Conservation (phyloP, 1,140 invertebrate species). For the Bombus pyrosoma region DNA sequence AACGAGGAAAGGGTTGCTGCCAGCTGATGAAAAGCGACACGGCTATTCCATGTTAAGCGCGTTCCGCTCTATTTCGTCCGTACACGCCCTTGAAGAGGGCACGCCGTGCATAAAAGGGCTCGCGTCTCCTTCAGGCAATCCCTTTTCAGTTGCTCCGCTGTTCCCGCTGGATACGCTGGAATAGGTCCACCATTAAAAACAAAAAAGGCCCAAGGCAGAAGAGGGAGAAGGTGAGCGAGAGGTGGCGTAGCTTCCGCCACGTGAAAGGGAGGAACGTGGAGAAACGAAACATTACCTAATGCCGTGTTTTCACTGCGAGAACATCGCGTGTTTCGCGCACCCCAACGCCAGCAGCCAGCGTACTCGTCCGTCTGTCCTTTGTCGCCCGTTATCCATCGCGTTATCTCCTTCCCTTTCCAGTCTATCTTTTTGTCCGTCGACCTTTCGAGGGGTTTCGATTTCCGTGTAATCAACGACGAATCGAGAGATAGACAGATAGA, state of each 20-base stretch:
- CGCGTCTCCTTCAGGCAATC: constrained; percentile 48
- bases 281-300: constrained; percentile 58
- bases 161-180: constrained; percentile 36
- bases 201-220: constrained; percentile 25
- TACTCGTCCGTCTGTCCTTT: constrained; percentile 10
- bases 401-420: constrained; percentile 32
- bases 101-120: constrained; percentile 34
- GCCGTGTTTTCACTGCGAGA: constrained; percentile 52
- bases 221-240: background rate
- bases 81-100: constrained; percentile 14
- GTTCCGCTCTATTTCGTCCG: constrained; percentile 56
- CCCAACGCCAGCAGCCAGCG: background rate
- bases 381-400: background rate
- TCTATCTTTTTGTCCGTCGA: constrained; percentile 36
- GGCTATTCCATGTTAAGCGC: constrained; percentile 45
- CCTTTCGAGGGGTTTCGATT: constrained; percentile 54
- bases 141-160: constrained; percentile 39
- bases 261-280: background rate
- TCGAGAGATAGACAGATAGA: background rate
- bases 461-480: constrained; percentile 57
- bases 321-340: background rate
- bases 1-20: background rate
- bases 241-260: constrained; percentile 17
- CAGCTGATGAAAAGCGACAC: constrained; percentile 35
- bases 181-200: constrained; percentile 55